phyloP scores from a whole-genome alignment of 2,113 vertebrate species.

The Halcyon senegalensis region DNA sequence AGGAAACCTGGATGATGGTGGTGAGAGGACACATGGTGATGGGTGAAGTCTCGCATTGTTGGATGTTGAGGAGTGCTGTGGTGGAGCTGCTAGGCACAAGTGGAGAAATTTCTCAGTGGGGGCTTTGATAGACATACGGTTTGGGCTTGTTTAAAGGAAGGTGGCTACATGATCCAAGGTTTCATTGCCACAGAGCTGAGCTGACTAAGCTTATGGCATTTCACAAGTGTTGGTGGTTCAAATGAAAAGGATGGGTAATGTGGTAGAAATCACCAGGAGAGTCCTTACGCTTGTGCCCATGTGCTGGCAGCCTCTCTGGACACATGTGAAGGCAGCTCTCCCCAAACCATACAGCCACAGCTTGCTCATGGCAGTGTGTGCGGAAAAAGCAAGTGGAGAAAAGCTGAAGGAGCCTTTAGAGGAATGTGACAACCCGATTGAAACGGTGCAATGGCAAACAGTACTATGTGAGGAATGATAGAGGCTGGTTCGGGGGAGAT shows the following conservation, averaged over 20 bases:
- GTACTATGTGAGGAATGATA: rapidly evolving
- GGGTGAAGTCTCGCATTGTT: background rate
- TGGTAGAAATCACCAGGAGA: background rate
- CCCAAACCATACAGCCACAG: background rate
- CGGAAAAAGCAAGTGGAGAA: background rate
- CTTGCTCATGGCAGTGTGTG: background rate
- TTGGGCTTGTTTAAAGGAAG: background rate
- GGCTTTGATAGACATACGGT: background rate
- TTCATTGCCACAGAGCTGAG: background rate
- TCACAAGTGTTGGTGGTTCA: background rate
- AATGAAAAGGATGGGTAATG: background rate
- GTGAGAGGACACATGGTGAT: background rate
- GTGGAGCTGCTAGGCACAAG: background rate
- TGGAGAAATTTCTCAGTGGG: background rate
- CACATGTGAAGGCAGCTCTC: background rate
- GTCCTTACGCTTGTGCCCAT: background rate
- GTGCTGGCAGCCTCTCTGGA: background rate
- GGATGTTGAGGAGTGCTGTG: background rate
- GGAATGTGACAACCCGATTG: background rate
- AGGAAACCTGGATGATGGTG: background rate
- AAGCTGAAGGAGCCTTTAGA: background rate
- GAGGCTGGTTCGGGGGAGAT: background rate
- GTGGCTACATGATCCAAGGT: background rate
- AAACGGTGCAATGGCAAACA: rapidly evolving
- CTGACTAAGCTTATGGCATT: background rate